A percentile compares a stretch with the other conserved stretches of the same genome.
These are phyloP conservation scores for Paralichthys olivaceus DNA, from an alignment of 2,113 vertebrate species.

Conservation along the genomic window DNA sequence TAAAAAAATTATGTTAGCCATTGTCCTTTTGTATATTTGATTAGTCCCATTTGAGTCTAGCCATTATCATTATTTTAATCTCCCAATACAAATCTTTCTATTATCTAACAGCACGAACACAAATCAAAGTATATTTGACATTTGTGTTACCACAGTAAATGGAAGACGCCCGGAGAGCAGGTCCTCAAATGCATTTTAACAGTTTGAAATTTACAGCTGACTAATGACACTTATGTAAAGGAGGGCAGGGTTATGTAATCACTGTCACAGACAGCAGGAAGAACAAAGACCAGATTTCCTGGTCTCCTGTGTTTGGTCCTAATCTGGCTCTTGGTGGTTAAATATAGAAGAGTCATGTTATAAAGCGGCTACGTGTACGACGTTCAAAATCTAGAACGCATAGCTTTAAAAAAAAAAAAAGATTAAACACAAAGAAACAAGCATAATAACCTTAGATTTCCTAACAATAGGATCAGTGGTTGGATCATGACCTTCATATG, in stretches of 20 bases:
- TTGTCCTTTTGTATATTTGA: no score
- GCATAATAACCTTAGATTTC: background rate
- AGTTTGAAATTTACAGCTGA: conserved; percentile 65
- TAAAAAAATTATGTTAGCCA: no score
- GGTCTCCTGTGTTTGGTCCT: conserved; percentile 59
- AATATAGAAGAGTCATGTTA: conserved; percentile 49
- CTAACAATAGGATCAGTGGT: background rate
- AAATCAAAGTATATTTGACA: background rate
- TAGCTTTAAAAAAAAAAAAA: background rate
- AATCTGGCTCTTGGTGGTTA: conserved; percentile 60
- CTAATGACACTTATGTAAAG: conserved; percentile 71
- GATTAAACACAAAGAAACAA: background rate
- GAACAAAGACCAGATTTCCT: conserved; percentile 79
- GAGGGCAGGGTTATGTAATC: conserved; percentile 66
- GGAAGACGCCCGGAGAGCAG: conserved; percentile 26
- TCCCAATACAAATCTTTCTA: no score
- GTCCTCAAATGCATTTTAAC: conserved; percentile 47
- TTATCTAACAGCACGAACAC: no score
- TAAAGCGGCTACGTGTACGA: conserved; percentile 12
- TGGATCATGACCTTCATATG: background rate
- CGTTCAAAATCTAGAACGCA: background rate
- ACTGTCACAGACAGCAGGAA: conserved; percentile 70
- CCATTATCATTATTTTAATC: no score
- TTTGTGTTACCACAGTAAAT: conserved; percentile 44
- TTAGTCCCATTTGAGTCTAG: no score